A percentile compares a stretch with the other conserved stretches of the same genome.
These are phyloP conservation scores for Leptodon cayanensis DNA, from an alignment of 2,797 vertebrate genomes.

Conservation along the genomic window DNA sequence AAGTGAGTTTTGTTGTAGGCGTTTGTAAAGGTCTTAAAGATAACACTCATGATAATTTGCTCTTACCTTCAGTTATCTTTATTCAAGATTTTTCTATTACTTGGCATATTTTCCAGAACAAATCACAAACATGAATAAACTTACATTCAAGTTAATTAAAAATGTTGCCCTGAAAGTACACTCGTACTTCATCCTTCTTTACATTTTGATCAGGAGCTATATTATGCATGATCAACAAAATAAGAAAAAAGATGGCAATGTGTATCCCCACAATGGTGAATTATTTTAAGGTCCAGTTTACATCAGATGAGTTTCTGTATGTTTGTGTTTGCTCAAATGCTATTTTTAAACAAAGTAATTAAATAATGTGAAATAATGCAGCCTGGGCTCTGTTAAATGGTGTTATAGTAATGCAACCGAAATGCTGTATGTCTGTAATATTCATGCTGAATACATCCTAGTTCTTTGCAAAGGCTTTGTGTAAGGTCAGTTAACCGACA, in stretches of 20 bases:
- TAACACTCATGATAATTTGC: background rate
- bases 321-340: constrained; percentile 2
- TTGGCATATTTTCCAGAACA: background rate
- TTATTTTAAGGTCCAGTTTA: constrained; percentile 21
- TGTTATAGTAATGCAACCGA: background rate
- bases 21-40: background rate
- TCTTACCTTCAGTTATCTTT: background rate
- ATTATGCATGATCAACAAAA: background rate
- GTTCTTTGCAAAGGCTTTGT: constrained; percentile 8
- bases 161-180: background rate
- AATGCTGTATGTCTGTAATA: background rate
- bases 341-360: background rate
- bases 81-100: background rate
- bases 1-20: background rate
- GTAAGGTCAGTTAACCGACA: background rate
- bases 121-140: background rate
- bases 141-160: background rate
- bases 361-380: constrained; percentile 38
- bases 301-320: background rate
- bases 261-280: background rate
- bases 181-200: background rate
- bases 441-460: background rate
- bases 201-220: background rate
- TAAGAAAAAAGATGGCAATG: background rate
- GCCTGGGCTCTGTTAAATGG: background rate